Conservation (phyloP, 2,113 vertebrate genomes). For the Alethe castanea region DNA sequence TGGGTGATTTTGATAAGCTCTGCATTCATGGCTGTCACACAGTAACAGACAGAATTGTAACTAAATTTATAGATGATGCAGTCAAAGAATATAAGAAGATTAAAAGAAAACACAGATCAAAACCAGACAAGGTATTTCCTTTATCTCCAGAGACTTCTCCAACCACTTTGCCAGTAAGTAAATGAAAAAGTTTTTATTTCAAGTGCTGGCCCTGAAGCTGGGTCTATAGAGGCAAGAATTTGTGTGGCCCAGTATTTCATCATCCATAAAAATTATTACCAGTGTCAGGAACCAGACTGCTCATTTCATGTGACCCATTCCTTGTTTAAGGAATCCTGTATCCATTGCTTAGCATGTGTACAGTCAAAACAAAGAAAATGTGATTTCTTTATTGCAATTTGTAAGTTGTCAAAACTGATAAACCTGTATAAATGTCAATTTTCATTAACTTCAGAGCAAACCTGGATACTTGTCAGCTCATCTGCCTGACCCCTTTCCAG, state of each 20-base stretch:
- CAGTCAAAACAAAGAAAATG: neutral
- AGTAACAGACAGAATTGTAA: conserved; percentile 22
- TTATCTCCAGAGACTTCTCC: neutral
- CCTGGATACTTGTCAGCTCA: neutral
- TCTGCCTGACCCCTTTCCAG: neutral
- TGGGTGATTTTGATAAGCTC: neutral
- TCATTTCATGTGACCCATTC: neutral
- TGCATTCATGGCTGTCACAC: neutral
- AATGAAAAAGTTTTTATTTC: neutral
- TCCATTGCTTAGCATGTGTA: neutral
- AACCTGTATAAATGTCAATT: neutral
- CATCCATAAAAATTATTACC: neutral
- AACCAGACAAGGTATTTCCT: neutral
- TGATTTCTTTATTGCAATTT: neutral
- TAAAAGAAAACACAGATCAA: conserved; percentile 27
- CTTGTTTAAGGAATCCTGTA: neutral
- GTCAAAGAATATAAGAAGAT: conserved; percentile 57
- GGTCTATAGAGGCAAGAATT: neutral
- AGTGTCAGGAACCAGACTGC: neutral
- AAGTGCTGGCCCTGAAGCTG: neutral
- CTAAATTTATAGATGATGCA: conserved; percentile 40
- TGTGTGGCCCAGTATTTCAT: neutral
- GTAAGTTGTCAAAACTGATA: neutral
- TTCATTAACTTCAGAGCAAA: neutral
- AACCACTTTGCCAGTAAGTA: conserved; percentile 40